phyloP scores from a whole-genome alignment of 1,140 invertebrate genomes.

The Brachionus paranguensis region DNA sequence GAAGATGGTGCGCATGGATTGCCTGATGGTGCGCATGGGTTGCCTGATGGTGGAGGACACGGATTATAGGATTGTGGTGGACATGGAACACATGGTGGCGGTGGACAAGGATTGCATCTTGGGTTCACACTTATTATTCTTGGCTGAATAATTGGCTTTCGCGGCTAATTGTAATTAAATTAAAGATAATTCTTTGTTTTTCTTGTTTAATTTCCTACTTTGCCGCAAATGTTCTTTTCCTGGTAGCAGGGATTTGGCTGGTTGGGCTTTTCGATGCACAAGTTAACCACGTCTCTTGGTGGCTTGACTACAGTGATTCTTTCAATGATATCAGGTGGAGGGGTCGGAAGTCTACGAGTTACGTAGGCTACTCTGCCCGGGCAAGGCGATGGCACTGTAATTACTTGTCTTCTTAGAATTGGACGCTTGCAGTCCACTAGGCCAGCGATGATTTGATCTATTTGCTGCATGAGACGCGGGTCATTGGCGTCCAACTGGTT shows the following conservation, averaged over 20 bases:
- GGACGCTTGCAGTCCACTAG: slow-evolving; percentile 27
- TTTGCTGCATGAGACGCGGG: slow-evolving; percentile 10
- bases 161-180: neutral
- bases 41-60: neutral
- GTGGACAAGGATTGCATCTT: neutral
- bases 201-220: neutral
- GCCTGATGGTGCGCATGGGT: neutral
- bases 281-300: slow-evolving; percentile 33
- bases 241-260: slow-evolving; percentile 32
- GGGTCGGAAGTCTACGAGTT: slow-evolving; percentile 31
- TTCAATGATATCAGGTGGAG: slow-evolving; percentile 38
- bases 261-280: slow-evolving; percentile 29
- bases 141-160: slow-evolving; percentile 36
- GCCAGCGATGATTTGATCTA: slow-evolving; percentile 21
- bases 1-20: neutral
- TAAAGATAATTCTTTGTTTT: neutral
- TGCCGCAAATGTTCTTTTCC: slow-evolving; percentile 23
- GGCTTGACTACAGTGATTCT: slow-evolving; percentile 38
- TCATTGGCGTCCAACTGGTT: slow-evolving; percentile 32
- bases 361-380: slow-evolving; percentile 24
- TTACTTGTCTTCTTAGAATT: slow-evolving; percentile 22
- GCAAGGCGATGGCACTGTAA: slow-evolving; percentile 30
- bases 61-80: neutral
- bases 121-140: slow-evolving; percentile 7
- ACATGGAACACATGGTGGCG: neutral